A percentile compares a stretch with the other conserved stretches of the same genome.
These are phyloP conservation scores for Phortica okadai DNA, from an alignment of 2,888 invertebrate species.

Conservation along the genomic window DNA sequence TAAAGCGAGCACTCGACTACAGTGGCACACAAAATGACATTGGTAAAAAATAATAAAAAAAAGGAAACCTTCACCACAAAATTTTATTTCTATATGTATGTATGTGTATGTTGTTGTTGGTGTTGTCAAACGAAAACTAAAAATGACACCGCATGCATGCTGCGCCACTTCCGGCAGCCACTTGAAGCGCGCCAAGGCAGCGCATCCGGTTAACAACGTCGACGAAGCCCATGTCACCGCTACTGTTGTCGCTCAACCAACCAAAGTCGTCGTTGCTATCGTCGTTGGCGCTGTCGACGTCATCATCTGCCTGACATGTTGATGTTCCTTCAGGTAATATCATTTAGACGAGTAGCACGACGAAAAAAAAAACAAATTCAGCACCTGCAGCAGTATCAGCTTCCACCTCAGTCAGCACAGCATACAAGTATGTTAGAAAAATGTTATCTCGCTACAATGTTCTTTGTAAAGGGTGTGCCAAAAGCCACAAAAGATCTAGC, in stretches of 20 bases:
- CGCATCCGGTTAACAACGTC: conserved; percentile 60
- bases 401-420: conserved; percentile 21
- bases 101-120: conserved; percentile 31
- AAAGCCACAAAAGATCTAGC: too few relatives aligned
- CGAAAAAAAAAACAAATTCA: conserved; percentile 14
- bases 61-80: neutral
- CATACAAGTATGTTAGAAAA: conserved; percentile 60
- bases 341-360: conserved; percentile 59
- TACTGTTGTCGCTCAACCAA: neutral
- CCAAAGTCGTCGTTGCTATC: conserved; percentile 37
- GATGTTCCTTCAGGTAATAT: conserved; percentile 70
- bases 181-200: conserved; percentile 69
- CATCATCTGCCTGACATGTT: conserved; percentile 53
- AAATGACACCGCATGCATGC: conserved; percentile 28
- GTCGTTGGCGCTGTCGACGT: conserved; percentile 53
- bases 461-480: neutral
- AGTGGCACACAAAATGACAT: neutral
- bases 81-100: neutral
- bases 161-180: conserved; percentile 42
- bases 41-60: neutral
- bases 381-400: conserved; percentile 13
- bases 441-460: conserved; percentile 68
- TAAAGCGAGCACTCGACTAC: neutral
- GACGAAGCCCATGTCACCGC: neutral
- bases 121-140: conserved; percentile 1